Conservation (phyloP, 2,113 vertebrate species). For the Oncorhynchus tshawytscha region DNA sequence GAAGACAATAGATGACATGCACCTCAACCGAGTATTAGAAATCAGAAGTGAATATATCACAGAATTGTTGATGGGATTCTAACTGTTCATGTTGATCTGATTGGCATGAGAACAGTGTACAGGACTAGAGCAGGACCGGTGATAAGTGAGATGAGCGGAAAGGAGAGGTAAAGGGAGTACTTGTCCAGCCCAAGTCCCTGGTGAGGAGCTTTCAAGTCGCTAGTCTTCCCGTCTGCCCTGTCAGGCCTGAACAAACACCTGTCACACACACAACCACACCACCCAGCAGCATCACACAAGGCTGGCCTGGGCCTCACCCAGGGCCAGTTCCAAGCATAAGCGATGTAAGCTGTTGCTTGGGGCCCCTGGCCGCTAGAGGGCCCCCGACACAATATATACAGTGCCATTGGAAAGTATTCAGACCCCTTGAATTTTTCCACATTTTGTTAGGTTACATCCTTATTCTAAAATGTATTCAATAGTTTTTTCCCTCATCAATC, state of each 20-base stretch:
- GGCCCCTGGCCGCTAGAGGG: too few relatives aligned
- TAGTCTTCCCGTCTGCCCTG: constrained; percentile 59
- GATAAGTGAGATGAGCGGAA: constrained; percentile 1
- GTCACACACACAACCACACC: constrained; percentile 17
- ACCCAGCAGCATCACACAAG: constrained; percentile 64
- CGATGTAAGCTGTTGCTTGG: too few relatives aligned
- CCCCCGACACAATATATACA: too few relatives aligned
- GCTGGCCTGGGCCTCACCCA: constrained; percentile 60
- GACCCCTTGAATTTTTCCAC: too few relatives aligned
- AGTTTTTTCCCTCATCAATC: too few relatives aligned
- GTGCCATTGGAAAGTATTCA: too few relatives aligned
- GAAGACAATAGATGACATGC: background rate
- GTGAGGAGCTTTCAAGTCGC: constrained; percentile 63
- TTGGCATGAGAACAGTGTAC: too few relatives aligned
- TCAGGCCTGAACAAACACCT: constrained; percentile 68
- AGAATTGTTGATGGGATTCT: too few relatives aligned
- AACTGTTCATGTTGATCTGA: background rate
- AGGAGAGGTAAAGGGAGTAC: constrained; percentile 20
- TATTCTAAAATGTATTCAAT: too few relatives aligned
- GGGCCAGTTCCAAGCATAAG: too few relatives aligned
- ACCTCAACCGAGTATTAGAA: background rate
- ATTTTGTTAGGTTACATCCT: too few relatives aligned
- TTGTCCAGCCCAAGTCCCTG: constrained; percentile 59
- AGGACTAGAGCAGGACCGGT: background rate
- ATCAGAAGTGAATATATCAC: too few relatives aligned